A percentile compares a stretch with the other conserved stretches of the same genome.
These are phyloP conservation scores for Aplysina aerophoba DNA, from an alignment of 37 sponge, comb jelly and placozoan genomes.

Conservation along the genomic window DNA sequence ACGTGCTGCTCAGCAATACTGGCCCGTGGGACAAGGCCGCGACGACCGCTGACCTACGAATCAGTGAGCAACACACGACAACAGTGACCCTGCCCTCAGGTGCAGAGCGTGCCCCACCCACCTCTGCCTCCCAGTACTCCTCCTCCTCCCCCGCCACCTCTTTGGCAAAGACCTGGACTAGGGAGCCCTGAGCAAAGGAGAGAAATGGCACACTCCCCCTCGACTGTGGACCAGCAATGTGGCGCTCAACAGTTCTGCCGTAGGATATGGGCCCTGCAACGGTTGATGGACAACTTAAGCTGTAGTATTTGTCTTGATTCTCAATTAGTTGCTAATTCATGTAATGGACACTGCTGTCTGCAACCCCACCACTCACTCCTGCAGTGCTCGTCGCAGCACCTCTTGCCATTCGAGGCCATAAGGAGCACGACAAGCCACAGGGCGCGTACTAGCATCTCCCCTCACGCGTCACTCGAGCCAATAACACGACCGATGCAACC, in stretches of 20 bases:
- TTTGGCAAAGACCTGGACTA: constrained; percentile 59
- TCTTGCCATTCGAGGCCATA: constrained; percentile 16
- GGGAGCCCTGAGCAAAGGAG: constrained; percentile 60
- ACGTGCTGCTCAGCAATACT: constrained; percentile 15
- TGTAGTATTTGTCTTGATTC: not conserved
- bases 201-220: constrained; percentile 4
- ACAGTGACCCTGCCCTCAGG: not conserved
- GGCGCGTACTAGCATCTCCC: no score
- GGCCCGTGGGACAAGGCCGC: not conserved
- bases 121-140: constrained; percentile 32
- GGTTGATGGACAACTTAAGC: not conserved
- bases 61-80: not conserved
- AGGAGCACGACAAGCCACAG: not conserved
- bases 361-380: constrained; percentile 36
- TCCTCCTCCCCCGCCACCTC: not conserved
- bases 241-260: constrained; percentile 52
- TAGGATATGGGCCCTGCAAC: constrained; percentile 67
- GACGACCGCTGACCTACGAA: not conserved
- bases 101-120: not conserved
- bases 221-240: constrained; percentile 42
- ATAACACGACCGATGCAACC: no score
- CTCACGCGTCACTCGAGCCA: no score
- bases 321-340: not conserved
- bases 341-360: no score
- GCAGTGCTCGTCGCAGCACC: constrained; percentile 67